Evolutionary conservation across 2,888 invertebrate genomes (phyloP).

Genomic region (Acanthococcus lagerstroemiae): DNA sequence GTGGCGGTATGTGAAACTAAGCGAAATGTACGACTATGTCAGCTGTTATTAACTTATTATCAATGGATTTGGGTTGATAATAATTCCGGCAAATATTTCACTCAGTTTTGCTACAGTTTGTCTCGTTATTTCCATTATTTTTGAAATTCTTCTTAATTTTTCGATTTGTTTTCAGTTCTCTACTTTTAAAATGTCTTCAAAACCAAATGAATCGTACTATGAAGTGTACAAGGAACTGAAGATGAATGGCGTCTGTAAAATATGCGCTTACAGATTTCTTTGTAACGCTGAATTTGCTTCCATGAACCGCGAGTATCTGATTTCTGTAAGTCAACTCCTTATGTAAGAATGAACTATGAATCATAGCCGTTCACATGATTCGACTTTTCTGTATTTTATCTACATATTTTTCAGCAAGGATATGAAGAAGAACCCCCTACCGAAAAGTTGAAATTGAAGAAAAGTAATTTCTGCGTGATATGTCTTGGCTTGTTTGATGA

Average conservation of each 20-base stretch:
- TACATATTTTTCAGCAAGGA: neutral
- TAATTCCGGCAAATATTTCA: no score
- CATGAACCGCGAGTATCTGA: neutral
- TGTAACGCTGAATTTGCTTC: neutral
- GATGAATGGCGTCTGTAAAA: slow-evolving; percentile 9
- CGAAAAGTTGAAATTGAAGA: slow-evolving; percentile 43
- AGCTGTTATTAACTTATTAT: no score
- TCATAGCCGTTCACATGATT: neutral
- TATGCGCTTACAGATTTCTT: slow-evolving; percentile 14
- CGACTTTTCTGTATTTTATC: neutral
- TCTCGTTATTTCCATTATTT: no score
- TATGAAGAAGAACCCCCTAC: neutral
- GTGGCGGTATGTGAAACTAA: no score
- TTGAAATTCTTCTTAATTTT: no score
- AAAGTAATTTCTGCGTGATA: slow-evolving; percentile 51
- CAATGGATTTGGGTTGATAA: no score
- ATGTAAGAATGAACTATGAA: neutral
- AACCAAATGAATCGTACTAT: no score
- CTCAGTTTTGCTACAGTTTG: no score
- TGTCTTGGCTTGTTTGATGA: slow-evolving; percentile 65
- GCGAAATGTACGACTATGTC: no score
- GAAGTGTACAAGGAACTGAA: slow-evolving; percentile 19
- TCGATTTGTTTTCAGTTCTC: no score
- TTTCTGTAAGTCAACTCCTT: slow-evolving; percentile 1
- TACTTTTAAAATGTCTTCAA: no score